These are phyloP conservation scores for Hypsopygia costalis DNA, from an alignment of 2,888 invertebrate genomes.

Conservation along the genomic window DNA sequence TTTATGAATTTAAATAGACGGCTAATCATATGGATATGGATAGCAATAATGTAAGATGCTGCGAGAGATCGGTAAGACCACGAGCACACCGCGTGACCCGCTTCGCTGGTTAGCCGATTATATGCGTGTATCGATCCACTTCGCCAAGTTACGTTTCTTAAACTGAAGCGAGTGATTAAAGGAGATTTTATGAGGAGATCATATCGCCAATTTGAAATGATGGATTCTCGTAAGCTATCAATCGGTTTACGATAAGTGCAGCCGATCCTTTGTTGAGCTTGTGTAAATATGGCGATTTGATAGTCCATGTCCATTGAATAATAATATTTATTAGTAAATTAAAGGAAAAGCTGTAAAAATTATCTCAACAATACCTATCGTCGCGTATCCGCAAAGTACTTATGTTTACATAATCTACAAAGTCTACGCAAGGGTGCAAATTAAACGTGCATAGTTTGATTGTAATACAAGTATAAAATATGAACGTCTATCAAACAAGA, in stretches of 20 bases:
- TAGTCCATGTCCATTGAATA: no score
- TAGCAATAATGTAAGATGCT: constrained; percentile 8
- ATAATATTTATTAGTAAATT: no score
- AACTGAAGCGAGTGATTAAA: constrained; percentile 26
- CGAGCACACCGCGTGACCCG: constrained; percentile 38
- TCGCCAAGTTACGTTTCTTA: constrained; percentile 59
- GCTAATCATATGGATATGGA: no score
- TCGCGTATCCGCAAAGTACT: no score
- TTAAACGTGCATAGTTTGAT: no score
- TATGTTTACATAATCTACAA: no score
- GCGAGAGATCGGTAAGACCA: constrained; percentile 20
- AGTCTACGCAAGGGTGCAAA: no score
- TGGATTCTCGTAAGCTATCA: constrained; percentile 5
- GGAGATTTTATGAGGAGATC: neutral
- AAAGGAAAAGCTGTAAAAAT: no score
- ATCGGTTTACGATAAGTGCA: neutral
- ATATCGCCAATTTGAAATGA: constrained; percentile 14
- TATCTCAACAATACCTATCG: no score
- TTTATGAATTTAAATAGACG: no score
- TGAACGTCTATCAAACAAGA: no score
- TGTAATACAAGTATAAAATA: no score
- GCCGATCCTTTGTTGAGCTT: neutral
- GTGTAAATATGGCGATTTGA: neutral
- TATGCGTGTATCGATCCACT: constrained; percentile 68
- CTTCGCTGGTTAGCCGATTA: constrained; percentile 46